Percentiles rank a stretch among this genome's conserved stretches.
phyloP scores from a whole-genome alignment of 2,113 vertebrate species.

The Orientallactaga bullata region DNA sequence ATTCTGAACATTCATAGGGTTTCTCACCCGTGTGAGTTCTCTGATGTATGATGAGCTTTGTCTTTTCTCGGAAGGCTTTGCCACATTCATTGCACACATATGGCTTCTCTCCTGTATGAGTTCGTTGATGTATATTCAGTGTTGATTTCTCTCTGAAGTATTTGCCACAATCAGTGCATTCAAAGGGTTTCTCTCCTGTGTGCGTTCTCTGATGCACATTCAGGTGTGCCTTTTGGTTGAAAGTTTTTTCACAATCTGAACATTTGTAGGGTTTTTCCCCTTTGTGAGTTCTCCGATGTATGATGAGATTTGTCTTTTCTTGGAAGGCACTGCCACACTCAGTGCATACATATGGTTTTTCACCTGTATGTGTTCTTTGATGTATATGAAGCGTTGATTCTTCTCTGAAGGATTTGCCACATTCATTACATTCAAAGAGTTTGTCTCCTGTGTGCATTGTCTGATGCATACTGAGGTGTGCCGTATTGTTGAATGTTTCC shows the following conservation, averaged over 20 bases:
- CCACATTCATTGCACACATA: conserved; percentile 61
- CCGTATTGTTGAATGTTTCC: conserved; percentile 64
- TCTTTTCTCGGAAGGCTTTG: conserved; percentile 62
- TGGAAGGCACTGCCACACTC: conserved; percentile 59
- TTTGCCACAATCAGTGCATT: conserved; percentile 52
- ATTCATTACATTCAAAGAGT: conserved; percentile 76
- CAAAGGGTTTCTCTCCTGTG: conserved; percentile 57
- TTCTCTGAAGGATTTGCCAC: conserved; percentile 88
- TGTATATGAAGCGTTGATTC: conserved; percentile 86
- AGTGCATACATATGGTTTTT: conserved; percentile 62
- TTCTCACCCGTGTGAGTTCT: conserved; percentile 74
- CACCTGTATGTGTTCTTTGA: conserved; percentile 84
- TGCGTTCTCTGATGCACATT: conserved; percentile 59
- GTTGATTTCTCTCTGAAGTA: conserved; percentile 66
- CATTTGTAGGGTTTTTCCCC: conserved; percentile 62
- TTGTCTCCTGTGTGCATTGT: conserved; percentile 84
- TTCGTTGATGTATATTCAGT: conserved; percentile 63
- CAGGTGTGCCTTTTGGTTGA: conserved; percentile 60
- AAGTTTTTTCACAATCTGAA: conserved; percentile 62
- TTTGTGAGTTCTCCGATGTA: conserved; percentile 57
- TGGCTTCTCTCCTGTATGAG: conserved; percentile 61
- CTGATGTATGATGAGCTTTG: conserved; percentile 62
- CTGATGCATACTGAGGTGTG: conserved; percentile 56
- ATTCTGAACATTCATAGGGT: conserved; percentile 69
- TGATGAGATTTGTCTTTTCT: conserved; percentile 56